Evolutionary conservation across 2,113 vertebrate species (phyloP), one percentile per base, ranked within the genome.

Genomic region (Dermatemys mawii): DNA sequence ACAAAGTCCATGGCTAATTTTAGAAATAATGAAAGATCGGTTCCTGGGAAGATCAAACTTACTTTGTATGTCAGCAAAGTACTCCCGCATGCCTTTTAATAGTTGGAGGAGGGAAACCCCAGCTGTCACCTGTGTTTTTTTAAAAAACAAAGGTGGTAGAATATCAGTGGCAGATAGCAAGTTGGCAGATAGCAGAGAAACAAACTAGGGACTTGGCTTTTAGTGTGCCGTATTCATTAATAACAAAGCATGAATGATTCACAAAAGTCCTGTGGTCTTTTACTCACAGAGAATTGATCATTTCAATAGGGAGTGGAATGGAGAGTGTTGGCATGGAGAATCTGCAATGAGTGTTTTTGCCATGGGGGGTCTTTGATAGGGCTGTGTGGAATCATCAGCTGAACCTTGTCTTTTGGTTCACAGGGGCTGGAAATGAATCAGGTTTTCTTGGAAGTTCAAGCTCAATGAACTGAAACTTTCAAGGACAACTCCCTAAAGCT

Each of bases 381-480:
- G 55, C 13, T 1, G 13, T 49, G 51, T 67, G 84, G 82, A 86
- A 90, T 79, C 54, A 67, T 90, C 81, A 89, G 95, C 90, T 44
- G 11, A 46, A 82, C 48, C 88, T 87, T 73, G 7, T 0, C 1
- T 13, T 21, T 32, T 1, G 6, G 78, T 96, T 96, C 97, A 96
- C 95, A 96, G 94, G 57, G 67, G 0, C 0, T 0, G 93, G 86
- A 94, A 87, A 84, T 49, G 81, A 7, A 5, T 51, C 0, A 10
- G n/a, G 49, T 27, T 57, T 16, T 38, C 96, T 93, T 32, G 87
- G 94, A 96, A 96, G 95, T 97, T 97, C 97, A 94, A 95, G 96
- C 94, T 97, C 95, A 95, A 16, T 97, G 96, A 97, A 83, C 95
- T 94, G 96, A 92, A 95, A 96, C 96, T 54, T 21, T 0, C 83